Conservation (phyloP, 2,113 vertebrate species). For the Xenotilapia leptura region DNA sequence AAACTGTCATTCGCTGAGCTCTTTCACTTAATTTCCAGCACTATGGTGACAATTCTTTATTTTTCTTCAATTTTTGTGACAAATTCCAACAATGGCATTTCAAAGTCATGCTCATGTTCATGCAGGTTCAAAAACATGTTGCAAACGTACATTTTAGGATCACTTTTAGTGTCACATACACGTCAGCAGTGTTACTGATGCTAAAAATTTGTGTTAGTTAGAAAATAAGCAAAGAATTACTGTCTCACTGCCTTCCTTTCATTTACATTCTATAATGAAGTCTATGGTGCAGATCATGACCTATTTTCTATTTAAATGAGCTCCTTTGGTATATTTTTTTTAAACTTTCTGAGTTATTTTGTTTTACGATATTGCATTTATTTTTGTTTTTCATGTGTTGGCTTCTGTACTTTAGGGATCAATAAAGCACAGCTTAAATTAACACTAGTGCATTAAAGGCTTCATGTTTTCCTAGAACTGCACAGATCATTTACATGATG, state of each 20-base stretch:
- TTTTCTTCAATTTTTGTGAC: background rate
- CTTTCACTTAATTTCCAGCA: background rate
- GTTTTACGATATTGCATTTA: background rate
- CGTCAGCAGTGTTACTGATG: background rate
- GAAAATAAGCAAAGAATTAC: background rate
- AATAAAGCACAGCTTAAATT: background rate
- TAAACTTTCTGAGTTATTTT: background rate
- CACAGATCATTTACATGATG: background rate
- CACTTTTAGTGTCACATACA: background rate
- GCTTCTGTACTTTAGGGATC: background rate
- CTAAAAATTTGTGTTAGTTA: accelerated
- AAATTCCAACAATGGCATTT: background rate
- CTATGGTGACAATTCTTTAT: background rate
- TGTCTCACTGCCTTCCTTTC: background rate
- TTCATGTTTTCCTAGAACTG: background rate
- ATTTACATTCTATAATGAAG: background rate
- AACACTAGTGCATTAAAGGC: background rate
- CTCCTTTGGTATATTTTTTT: background rate
- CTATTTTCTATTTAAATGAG: background rate
- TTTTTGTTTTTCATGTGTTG: background rate
- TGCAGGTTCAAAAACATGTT: background rate
- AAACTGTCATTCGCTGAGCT: background rate
- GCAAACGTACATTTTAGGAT: background rate
- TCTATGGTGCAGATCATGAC: background rate
- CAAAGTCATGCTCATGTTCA: background rate